Conservation (phyloP, 2,113 vertebrate genomes). For the Rhagologus leucostigma region DNA sequence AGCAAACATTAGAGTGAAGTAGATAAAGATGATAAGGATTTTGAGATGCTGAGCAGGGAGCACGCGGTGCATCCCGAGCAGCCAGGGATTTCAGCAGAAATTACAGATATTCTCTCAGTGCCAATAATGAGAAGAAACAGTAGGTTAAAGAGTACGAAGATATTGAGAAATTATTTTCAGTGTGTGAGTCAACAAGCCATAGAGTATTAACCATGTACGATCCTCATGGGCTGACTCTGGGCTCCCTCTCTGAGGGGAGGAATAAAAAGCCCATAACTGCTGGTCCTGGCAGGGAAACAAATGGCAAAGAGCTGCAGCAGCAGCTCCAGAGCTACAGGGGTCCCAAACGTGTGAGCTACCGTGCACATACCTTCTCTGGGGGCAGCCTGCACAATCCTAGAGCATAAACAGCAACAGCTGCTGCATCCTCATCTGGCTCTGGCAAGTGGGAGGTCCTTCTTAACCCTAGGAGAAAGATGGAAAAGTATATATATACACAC, state of each 20-base stretch:
- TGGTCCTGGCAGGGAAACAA: not conserved
- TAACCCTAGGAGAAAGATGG: not conserved
- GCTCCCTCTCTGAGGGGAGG: not conserved
- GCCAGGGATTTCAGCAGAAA: not conserved
- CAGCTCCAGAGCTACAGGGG: not conserved
- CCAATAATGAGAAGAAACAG: constrained; percentile 28
- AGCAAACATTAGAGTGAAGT: not conserved
- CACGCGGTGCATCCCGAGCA: not conserved
- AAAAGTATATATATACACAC: not conserved
- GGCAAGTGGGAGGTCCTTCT: not conserved
- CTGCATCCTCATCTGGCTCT: not conserved
- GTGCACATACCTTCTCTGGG: not conserved
- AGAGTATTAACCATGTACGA: not conserved
- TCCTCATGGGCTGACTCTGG: not conserved
- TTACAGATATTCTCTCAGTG: not conserved
- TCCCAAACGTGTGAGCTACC: not conserved
- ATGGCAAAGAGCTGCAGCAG: not conserved
- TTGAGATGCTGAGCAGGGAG: not conserved
- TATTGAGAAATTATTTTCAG: not conserved
- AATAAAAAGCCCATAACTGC: not conserved
- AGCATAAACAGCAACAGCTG: constrained; percentile 14
- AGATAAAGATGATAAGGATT: not conserved
- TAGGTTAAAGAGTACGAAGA: not conserved
- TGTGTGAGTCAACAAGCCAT: not conserved
- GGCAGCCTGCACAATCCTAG: not conserved